Percentiles rank a stretch among this genome's conserved stretches.
Conservation (phyloP, 2,113 vertebrate genomes). For the Semnopithecus entellus region DNA sequence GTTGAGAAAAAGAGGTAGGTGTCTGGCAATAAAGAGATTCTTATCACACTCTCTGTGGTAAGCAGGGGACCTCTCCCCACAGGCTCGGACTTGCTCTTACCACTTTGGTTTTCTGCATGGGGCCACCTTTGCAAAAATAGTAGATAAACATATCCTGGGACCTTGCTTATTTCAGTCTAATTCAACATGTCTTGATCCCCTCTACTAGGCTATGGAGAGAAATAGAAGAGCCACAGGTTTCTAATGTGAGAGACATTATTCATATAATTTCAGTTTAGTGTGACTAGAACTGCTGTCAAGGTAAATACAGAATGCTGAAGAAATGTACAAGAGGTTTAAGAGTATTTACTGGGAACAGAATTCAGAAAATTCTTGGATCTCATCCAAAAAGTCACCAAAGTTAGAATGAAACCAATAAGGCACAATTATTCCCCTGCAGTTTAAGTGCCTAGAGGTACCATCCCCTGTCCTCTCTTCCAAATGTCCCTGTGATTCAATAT, state of each 20-base stretch:
- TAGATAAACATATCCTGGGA: background rate
- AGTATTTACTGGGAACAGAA: background rate
- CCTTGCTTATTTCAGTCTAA: background rate
- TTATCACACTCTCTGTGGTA: background rate
- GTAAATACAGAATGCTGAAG: background rate
- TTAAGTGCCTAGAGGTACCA: background rate
- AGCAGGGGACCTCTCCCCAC: background rate
- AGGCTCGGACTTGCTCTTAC: background rate
- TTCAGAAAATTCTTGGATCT: background rate
- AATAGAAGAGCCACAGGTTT: background rate
- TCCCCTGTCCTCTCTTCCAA: background rate
- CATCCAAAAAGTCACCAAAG: background rate
- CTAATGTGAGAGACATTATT: background rate
- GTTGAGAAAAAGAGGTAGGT: constrained; percentile 70
- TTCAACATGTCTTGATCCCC: background rate
- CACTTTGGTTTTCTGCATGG: background rate
- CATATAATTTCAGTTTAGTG: background rate
- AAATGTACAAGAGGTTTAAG: background rate
- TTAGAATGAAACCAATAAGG: background rate
- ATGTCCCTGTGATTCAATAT: background rate
- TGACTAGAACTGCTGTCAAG: too few species aligned
- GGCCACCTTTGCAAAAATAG: constrained; percentile 19
- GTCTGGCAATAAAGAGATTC: background rate
- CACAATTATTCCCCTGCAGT: background rate
- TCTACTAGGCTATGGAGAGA: background rate